Evolutionary conservation across 2,797 vertebrate species (phyloP), one percentile per base, ranked within the genome.

Genomic region (Phrynocephalus vlangalii): DNA sequence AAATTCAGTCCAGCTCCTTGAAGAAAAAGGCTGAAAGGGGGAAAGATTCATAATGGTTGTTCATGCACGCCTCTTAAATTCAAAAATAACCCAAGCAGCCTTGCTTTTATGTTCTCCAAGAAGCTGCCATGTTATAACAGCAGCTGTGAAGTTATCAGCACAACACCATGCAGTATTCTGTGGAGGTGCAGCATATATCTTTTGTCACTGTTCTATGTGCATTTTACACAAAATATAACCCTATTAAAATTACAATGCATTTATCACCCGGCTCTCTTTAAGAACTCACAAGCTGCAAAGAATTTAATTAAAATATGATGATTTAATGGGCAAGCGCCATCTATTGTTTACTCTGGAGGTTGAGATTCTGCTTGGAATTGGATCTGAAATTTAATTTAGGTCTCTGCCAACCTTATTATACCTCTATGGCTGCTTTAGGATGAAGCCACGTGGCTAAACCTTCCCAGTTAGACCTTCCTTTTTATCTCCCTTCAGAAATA

Each of bases 221-320:
- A 81, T 89, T 95, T 91, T 91, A 82, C 82, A 91, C 90, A 93
- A 94, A 95, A 95, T 94, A 94, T 44, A 95, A 94, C 93, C 93
- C 93, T 26, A 94, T 96, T 95, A 95, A 96, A 96, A 94, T 94
- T 78, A 93, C 90, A 94, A 89, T 87, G 89, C 90, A 79, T 96
- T 95, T 96, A 95, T 96, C 96, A 95, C 89, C 91, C 82, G 70
- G 20, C 93, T 96, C 91, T 15, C 85, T 93, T 95, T 90, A 93
- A 89, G 94, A 95, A 90, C 94, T 90, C 90, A 88, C 66, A 84
- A 87, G 93, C 93, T 91, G 93, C 91, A 82, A 91, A 93, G 92
- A 89, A 95, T 96, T 96, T 97, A 97, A 97, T 97, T 96, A 96
- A 96, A 97, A 94, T 93, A 92, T 94, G 95, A 95, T 96, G 96